Conservation (phyloP, 2,888 invertebrate species). For the Halictus ligatus region DNA sequence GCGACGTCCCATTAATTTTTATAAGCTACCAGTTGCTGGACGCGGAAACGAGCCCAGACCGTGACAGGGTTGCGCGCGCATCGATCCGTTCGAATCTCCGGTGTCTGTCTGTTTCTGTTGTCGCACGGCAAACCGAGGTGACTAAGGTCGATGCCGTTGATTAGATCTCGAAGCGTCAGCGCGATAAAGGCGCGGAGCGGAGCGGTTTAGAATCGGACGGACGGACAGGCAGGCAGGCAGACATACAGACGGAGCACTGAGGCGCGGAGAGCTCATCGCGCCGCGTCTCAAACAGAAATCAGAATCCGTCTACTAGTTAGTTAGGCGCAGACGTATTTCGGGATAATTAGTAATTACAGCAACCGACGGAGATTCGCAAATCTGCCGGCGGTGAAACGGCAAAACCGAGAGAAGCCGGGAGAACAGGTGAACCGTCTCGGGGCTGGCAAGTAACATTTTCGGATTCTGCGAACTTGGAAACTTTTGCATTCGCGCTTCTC, state of each 20-base stretch:
- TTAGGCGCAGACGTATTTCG: conserved; percentile 60
- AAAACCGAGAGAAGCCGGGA: not conserved
- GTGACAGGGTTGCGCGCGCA: conserved; percentile 3
- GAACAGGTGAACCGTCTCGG: not conserved
- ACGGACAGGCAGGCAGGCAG: not conserved
- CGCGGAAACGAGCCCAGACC: not conserved
- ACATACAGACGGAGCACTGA: conserved; percentile 19
- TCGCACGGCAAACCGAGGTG: conserved; percentile 19
- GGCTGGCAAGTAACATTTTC: not conserved
- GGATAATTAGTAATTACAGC: conserved; percentile 74
- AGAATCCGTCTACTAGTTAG: conserved; percentile 71
- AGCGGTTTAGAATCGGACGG: conserved; percentile 24
- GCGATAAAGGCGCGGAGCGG: conserved; percentile 45
- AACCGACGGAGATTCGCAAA: conserved; percentile 48
- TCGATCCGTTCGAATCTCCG: conserved; percentile 31
- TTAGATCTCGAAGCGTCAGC: conserved; percentile 50
- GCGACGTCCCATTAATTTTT: conserved; percentile 11
- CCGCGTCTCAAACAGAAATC: conserved; percentile 65
- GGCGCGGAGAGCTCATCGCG: not conserved
- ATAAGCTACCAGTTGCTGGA: conserved; percentile 4
- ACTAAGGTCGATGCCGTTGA: conserved; percentile 33
- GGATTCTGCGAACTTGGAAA: not conserved
- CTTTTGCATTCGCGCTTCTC: not conserved
- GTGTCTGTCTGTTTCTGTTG: conserved; percentile 4
- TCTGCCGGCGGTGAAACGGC: conserved; percentile 10